Evolutionary conservation across 2,113 vertebrate species (phyloP).

Genomic region (Sorex fumeus): DNA sequence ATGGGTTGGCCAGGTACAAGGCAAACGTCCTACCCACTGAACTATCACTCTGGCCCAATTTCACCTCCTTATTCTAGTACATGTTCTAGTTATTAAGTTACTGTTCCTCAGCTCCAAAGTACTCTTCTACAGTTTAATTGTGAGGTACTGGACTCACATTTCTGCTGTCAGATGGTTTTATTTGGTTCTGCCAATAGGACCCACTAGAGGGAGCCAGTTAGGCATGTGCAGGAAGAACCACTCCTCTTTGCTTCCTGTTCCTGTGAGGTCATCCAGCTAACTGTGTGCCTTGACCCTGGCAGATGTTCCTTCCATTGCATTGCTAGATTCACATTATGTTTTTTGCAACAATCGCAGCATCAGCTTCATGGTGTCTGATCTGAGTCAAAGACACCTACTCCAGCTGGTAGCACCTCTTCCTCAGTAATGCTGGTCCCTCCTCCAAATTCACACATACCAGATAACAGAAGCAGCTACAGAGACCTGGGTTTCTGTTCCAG

Average conservation of each 20-base stretch:
- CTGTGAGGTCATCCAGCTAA: neutral
- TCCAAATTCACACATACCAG: neutral
- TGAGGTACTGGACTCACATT: neutral
- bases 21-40: too few species aligned
- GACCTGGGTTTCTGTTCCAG: neutral
- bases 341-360: neutral
- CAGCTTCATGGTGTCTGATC: neutral
- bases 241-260: slow-evolving; percentile 39
- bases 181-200: slow-evolving; percentile 25
- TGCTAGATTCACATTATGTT: neutral
- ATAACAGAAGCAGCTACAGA: neutral
- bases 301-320: neutral
- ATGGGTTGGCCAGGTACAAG: too few species aligned
- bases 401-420: neutral
- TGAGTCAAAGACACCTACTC: slow-evolving; percentile 9
- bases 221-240: neutral
- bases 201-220: slow-evolving; percentile 74
- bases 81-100: slow-evolving; percentile 30
- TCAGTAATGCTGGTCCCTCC: neutral
- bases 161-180: neutral
- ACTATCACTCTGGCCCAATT: slow-evolving; percentile 4
- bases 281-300: neutral
- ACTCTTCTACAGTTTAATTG: neutral
- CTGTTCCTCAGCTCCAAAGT: slow-evolving; percentile 1
- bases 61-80: neutral